Base-by-base conservation (phyloP, 2,888 invertebrate species). In the Mellilla xanthometata region DNA sequence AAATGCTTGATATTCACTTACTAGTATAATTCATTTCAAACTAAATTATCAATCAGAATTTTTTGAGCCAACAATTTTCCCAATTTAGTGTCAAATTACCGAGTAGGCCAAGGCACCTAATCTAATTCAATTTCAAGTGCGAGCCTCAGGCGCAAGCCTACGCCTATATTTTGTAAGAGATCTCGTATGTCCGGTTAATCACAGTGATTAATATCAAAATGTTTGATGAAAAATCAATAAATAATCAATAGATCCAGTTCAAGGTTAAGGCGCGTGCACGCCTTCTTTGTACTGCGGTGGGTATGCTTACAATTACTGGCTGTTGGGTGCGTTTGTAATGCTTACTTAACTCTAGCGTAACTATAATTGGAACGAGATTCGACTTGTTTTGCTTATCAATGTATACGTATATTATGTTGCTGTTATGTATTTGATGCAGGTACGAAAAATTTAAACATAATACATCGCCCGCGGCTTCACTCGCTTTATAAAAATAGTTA, bases 191-290 rank as follows among this genome's bases (percentile, higher is more conserved):
- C 65, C 58, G 62, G 58, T 53, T 65, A 64, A 72, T 72, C 71
- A 65, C 56, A 65, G 66, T 65, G 56, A 75, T 65, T 62, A 33
- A 48, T 62, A 69, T 72, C 57, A 72, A 75, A n/a, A 74, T 73
- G 60, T 66, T 63, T 64, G 65, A 70, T 68, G 62, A 75, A 78
- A 49, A 76, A 73, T 66, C 73, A 63, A 76, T 76, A 70, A 71
- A 68, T 66, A 63, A 67, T 73, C 68, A 72, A 56, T 43, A 61
- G 56, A 38, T 68, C 67, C 65, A 68, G 73, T 70, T 72, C 79
- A 80, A 74, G 77, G 78, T 56, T 19, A 8, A 6, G 48, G 62
- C 62, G 69, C 72, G 64, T 64, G 72, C 62, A 61, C 66, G 65
- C 71, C 70, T 55, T 62, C 67, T 45, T 38, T 56, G 52, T 49